Conservation (phyloP, 1,140 invertebrate species). For the Eufriesea mexicana region DNA sequence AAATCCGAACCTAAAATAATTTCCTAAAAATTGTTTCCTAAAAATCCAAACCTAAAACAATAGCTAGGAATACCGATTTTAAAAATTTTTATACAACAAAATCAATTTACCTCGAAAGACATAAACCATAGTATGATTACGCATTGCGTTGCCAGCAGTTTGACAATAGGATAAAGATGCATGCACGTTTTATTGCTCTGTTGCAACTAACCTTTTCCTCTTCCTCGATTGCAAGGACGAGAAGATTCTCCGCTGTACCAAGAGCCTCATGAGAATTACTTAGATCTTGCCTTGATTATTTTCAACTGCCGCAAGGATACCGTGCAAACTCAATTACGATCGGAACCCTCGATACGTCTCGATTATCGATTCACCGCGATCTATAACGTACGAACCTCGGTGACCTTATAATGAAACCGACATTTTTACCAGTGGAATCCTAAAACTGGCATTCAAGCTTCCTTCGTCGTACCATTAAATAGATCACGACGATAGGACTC, state of each 20-base stretch:
- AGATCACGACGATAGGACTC: neutral
- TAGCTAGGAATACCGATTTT: no score
- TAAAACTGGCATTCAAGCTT: neutral
- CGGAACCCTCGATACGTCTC: slow-evolving; percentile 28
- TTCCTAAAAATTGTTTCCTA: no score
- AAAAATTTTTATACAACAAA: no score
- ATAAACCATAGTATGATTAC: no score
- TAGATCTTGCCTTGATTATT: slow-evolving; percentile 41
- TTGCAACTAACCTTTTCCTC: neutral
- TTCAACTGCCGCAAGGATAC: slow-evolving; percentile 28
- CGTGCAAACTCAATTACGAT: slow-evolving; percentile 34
- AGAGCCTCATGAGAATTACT: slow-evolving; percentile 32
- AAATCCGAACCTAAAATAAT: no score
- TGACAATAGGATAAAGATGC: neutral
- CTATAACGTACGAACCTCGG: neutral
- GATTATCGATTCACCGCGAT: slow-evolving; percentile 22
- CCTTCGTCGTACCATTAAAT: neutral
- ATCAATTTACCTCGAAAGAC: no score
- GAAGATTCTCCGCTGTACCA: slow-evolving; percentile 16
- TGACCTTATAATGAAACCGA: neutral
- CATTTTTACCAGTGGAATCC: neutral
- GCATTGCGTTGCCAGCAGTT: neutral
- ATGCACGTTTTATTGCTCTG: neutral
- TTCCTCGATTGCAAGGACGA: neutral
- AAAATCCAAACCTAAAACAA: no score